A percentile compares a stretch with the other conserved stretches of the same genome.
Conservation (phyloP, 2,113 vertebrate genomes). For the Myotis davidii region DNA sequence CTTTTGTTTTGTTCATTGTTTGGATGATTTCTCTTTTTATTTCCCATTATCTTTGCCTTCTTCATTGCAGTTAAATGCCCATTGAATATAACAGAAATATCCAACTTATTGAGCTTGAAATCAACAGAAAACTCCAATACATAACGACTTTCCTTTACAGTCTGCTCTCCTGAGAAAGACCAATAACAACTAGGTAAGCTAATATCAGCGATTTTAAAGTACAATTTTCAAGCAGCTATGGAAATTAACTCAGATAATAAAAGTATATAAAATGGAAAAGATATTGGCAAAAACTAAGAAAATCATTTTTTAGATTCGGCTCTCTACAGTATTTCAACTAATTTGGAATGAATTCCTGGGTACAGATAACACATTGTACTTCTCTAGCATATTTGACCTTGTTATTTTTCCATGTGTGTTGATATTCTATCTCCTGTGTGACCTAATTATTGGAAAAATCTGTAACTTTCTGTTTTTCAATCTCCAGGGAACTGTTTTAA, state of each 20-base stretch:
- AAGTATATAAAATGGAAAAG: background rate
- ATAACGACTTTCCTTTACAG: conserved; percentile 6
- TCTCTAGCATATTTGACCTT: background rate
- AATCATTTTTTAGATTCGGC: background rate
- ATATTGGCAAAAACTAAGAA: conserved; percentile 2
- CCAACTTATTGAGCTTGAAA: background rate
- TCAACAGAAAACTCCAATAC: conserved; percentile 31
- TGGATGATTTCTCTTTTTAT: background rate
- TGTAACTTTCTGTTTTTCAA: background rate
- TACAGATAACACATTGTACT: background rate
- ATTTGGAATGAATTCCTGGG: background rate
- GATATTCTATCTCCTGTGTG: background rate
- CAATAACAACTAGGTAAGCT: background rate
- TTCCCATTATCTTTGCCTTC: conserved; percentile 37
- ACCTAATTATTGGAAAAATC: conserved; percentile 31
- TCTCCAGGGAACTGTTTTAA: background rate
- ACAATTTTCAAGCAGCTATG: background rate
- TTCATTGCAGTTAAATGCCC: background rate
- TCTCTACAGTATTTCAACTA: conserved; percentile 9
- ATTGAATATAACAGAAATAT: background rate
- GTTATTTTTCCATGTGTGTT: background rate
- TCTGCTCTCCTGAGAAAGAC: background rate
- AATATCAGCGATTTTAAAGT: background rate
- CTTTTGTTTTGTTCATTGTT: background rate
- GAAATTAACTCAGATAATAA: background rate